A percentile compares a stretch with the other conserved stretches of the same genome.
These are phyloP conservation scores for Archips xylosteana DNA, from an alignment of 2,888 invertebrate species.

Conservation along the genomic window DNA sequence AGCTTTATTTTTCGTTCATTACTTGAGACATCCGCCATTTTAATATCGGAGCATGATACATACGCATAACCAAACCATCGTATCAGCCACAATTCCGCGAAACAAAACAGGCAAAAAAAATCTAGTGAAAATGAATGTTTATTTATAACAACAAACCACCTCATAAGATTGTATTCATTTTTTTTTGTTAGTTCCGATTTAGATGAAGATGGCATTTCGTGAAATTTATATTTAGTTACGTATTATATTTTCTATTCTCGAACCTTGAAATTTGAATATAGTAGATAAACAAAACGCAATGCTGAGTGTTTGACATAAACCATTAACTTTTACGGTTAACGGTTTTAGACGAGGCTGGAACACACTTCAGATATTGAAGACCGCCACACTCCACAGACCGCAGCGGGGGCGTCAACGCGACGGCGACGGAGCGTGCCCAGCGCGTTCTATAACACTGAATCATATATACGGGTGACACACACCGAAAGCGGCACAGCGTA, in stretches of 20 bases:
- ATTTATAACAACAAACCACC: background rate
- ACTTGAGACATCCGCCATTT: constrained; percentile 85
- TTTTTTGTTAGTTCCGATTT: background rate
- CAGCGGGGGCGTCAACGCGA: too few relatives aligned
- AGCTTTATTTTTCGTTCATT: constrained; percentile 80
- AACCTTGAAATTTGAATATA: background rate
- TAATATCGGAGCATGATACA: constrained; percentile 67
- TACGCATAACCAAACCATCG: constrained; percentile 53
- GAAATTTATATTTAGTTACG: background rate
- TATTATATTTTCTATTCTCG: background rate
- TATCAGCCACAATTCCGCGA: constrained; percentile 48
- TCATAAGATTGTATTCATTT: background rate
- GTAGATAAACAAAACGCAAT: constrained; percentile 8
- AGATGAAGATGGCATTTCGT: background rate
- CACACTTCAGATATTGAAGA: background rate
- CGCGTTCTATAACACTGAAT: too few relatives aligned
- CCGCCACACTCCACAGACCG: too few relatives aligned
- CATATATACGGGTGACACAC: too few relatives aligned
- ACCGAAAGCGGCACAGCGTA: too few relatives aligned
- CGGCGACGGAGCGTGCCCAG: too few relatives aligned
- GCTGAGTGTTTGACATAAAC: too few relatives aligned
- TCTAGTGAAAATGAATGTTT: background rate
- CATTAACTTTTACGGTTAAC: too few relatives aligned
- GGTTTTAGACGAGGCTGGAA: background rate
- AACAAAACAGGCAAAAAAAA: constrained; percentile 21